A percentile compares a stretch with the other conserved stretches of the same genome.
Evolutionary conservation across 37 sponge, comb jelly and placozoan species (phyloP).

Genomic region (Cliona cf. orientalis): DNA sequence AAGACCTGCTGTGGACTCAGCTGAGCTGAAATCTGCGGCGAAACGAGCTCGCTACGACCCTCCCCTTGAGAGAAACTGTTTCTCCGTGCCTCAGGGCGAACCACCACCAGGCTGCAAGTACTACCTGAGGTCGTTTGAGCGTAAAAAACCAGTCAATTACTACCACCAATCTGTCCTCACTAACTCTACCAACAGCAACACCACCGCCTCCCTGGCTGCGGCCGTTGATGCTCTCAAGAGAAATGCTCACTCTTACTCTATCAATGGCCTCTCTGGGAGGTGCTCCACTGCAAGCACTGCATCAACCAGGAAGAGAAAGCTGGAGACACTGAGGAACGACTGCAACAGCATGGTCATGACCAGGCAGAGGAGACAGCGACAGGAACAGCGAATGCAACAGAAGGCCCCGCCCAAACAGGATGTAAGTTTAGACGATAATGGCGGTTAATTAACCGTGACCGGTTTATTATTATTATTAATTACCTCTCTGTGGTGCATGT

Average conservation of each 20-base stretch:
- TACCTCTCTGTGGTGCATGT: too few species aligned
- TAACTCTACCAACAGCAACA: neutral
- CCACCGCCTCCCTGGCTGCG: neutral
- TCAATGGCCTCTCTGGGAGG: conserved; percentile 25
- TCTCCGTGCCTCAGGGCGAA: conserved; percentile 33
- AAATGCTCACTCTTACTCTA: conserved; percentile 61
- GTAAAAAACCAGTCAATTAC: conserved; percentile 24
- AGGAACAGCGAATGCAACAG: neutral
- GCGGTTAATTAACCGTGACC: neutral
- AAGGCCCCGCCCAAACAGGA: neutral
- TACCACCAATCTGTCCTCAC: neutral
- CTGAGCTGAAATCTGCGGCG: neutral
- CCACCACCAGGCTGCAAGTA: conserved; percentile 4
- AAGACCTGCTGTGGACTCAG: conserved; percentile 9
- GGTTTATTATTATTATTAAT: too few species aligned
- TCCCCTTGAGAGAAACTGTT: neutral
- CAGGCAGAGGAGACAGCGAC: neutral
- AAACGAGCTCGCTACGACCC: conserved; percentile 26
- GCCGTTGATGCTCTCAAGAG: neutral
- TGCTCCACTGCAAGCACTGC: conserved; percentile 36
- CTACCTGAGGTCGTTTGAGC: conserved; percentile 28
- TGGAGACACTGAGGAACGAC: conserved; percentile 1
- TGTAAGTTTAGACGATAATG: neutral
- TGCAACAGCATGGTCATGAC: too few species aligned
- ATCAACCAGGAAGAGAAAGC: conserved; percentile 15